These are phyloP conservation scores for Mesoligia furuncula DNA, from an alignment of 2,888 invertebrate species.

Conservation along the genomic window DNA sequence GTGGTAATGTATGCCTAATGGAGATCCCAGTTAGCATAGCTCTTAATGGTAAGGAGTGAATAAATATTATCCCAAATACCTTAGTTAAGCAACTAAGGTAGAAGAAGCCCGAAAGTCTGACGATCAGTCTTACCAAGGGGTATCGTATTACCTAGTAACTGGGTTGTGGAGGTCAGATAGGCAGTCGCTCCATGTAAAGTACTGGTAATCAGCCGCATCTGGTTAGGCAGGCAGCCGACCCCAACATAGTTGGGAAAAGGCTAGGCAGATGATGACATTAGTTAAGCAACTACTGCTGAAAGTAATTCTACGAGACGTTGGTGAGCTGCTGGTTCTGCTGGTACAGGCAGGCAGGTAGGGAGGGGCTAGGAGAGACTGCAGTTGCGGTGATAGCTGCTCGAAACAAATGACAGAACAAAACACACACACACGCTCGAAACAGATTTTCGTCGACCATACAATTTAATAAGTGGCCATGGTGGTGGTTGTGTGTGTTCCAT, in stretches of 20 bases:
- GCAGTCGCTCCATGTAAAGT: no score
- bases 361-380: background rate
- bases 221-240: no score
- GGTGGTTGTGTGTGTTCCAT: background rate
- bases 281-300: background rate
- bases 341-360: background rate
- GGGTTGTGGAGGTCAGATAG: no score
- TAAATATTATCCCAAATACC: background rate
- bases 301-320: background rate
- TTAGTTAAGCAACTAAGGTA: no score
- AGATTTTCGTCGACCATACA: background rate
- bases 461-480: background rate
- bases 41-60: background rate
- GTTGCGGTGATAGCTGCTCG: no score
- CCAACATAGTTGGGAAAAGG: no score
- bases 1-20: conserved; percentile 11
- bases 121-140: no score
- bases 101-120: no score
- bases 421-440: background rate
- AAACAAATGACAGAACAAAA: background rate
- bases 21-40: background rate
- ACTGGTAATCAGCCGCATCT: no score
- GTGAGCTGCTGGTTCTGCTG: background rate
- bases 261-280: no score
- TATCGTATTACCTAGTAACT: no score